Base-by-base conservation (phyloP, 2,888 invertebrate species). In the Nesidiocoris tenuis region DNA sequence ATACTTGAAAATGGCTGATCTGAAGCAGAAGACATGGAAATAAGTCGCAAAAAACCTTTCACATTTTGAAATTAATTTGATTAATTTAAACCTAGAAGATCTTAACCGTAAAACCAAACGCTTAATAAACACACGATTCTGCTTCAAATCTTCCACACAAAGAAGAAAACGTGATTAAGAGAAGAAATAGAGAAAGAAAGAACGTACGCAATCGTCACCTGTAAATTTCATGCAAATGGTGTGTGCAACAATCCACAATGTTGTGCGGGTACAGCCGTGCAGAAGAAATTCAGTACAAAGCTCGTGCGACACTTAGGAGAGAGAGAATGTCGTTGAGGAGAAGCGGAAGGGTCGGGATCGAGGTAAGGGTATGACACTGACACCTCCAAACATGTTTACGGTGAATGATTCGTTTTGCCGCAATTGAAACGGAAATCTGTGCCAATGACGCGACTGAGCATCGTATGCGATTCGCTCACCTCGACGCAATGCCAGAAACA, bases 311-410 rank as follows among this genome's bases (percentile, higher is more conserved):
- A 63, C 63, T 39, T 39, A 21, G 63, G 21, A 63, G 21, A 63
- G 12, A 24, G 54, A 65, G n/a, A 24, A 17, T n/a, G n/a, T n/a
- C n/a, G n/a, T n/a, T n/a, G n/a, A n/a, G 54, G 65, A 24, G 39
- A 39, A 65, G 18, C n/a, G 25, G 59, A 17, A 59, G 22, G 22
- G 70, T 55, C 7, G n/a, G 55, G 68, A 39, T 12, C 12, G 39
- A 39, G 39, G 39, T 19, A 54, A 1, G 21, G 54, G 75, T 76
- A 75, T 77, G 77, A 77, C 77, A 77, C 77, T 77, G 77, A 76
- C 77, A 77, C 77, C 77, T 67, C 77, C 77, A 77, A 77, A 75
- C 74, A 75, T 75, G 74, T 75, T 75, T 59, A 75, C 64, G 19
- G 74, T 74, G 74, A 74, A 56, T 74, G 64, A 17, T 23, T 74